phyloP scores from a whole-genome alignment of 2,113 vertebrate species.

The Gymnogyps californianus region DNA sequence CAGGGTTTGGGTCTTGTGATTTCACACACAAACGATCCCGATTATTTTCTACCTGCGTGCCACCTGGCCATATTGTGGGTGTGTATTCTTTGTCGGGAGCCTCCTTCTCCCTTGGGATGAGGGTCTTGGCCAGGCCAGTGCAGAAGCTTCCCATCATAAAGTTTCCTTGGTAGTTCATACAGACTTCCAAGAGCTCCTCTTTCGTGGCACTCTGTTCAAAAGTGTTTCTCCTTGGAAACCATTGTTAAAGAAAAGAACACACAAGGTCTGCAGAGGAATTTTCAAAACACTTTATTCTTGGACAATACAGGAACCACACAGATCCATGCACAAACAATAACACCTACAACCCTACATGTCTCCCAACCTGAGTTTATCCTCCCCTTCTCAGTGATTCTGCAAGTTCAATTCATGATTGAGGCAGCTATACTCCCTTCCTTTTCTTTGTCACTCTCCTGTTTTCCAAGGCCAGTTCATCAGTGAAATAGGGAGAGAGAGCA shows the following conservation, averaged over 20 bases:
- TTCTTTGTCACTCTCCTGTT: background rate
- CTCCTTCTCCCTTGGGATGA: background rate
- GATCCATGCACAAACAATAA: background rate
- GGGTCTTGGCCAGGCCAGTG: background rate
- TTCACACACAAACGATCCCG: fast-evolving
- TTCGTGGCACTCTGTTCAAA: background rate
- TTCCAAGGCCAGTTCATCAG: background rate
- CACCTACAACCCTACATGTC: background rate
- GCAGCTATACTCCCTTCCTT: background rate
- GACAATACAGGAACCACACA: background rate
- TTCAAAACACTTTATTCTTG: background rate
- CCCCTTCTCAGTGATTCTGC: background rate
- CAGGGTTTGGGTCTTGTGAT: background rate
- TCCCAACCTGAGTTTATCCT: background rate
- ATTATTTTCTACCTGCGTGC: background rate
- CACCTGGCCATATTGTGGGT: fast-evolving
- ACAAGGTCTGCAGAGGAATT: background rate
- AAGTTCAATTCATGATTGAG: background rate
- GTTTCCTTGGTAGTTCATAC: background rate
- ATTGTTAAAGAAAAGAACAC: background rate
- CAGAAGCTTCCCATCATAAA: background rate
- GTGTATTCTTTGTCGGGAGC: background rate
- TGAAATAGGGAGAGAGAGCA: background rate
- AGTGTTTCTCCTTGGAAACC: background rate
- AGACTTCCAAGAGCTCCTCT: background rate